Evolutionary conservation across 2,113 vertebrate species (phyloP), one percentile per base, ranked within the genome.

Genomic region (Crotalus horridus): DNA sequence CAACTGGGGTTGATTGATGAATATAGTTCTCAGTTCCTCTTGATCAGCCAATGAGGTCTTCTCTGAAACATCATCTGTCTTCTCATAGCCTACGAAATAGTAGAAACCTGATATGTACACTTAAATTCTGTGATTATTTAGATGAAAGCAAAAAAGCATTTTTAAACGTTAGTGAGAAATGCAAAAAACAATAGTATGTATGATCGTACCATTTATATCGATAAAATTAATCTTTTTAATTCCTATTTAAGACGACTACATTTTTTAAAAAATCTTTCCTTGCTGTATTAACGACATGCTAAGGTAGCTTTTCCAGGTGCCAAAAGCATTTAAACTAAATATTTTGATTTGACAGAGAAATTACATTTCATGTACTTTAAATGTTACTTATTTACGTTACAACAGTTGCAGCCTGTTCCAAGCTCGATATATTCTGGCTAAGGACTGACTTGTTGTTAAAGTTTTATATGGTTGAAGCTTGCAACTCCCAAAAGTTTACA

Each of bases 11-110:
- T 99, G 99, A 96, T 99, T 99, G 97, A 99, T 99, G 96, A 99
- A 98, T 96, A 99, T 99, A 92, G 98, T 97, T 96, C 99, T 98
- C 56, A 98, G 96, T 97, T 99, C 99, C 91, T 99, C 99, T 97
- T 99, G 99, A 96, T 99, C 99, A 96, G 99, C 99, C 93, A 99
- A 95, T 0, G 99, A 99, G 4, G 99, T 99, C 97, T 99, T 99
- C 95, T 99, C 99, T 51, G 99, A 98, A 7, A 98, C 96, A 94
- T 99, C 99, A 94, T 99, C 99, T 0, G 99, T 99, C 97, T 99
- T 99, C 97, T 99, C 99, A 97, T 99, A 99, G 59, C 99, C 99
- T 99, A 97, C 93, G 97, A 97, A 96, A 95, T 15, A 96, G 64
- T 64, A 61, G 13, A 43, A 33, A 26, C 2, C 59, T 59, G 15